These are phyloP conservation scores for Orestias chungarensis DNA, from an alignment of 2,797 vertebrate species.

Conservation along the genomic window DNA sequence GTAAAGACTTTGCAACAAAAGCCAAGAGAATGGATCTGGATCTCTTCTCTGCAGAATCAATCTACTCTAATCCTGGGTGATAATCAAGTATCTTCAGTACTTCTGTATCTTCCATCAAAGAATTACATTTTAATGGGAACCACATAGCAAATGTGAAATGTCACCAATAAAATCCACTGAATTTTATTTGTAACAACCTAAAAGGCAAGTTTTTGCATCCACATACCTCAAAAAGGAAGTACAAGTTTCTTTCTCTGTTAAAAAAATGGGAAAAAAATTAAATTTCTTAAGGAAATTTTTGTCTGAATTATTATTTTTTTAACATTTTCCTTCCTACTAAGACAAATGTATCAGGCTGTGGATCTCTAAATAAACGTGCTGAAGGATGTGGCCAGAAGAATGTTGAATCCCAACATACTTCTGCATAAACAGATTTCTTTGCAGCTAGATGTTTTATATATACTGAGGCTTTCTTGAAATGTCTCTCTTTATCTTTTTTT, in stretches of 20 bases:
- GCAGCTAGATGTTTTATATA: not conserved
- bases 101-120: slow-evolving; percentile 71
- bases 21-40: slow-evolving; percentile 56
- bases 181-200: not conserved
- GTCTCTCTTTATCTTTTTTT: too few relatives aligned
- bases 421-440: not conserved
- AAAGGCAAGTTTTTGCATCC: not conserved
- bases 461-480: not conserved
- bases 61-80: slow-evolving; percentile 71
- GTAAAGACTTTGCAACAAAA: slow-evolving; percentile 75
- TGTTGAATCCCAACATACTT: not conserved
- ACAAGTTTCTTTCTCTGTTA: not conserved
- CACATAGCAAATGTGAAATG: slow-evolving; percentile 46
- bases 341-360: not conserved
- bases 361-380: not conserved
- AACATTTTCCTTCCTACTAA: not conserved
- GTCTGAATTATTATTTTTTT: too few relatives aligned
- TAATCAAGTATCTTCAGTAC: slow-evolving; percentile 64
- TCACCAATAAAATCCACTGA: not conserved
- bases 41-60: slow-evolving; percentile 62
- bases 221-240: not conserved
- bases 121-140: slow-evolving; percentile 80
- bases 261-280: not conserved
- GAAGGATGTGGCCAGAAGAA: not conserved
- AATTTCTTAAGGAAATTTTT: too few relatives aligned